Percentiles rank a stretch among this genome's conserved stretches.
Conservation (phyloP, 2,888 invertebrate species). For the Pterostichus madidus region DNA sequence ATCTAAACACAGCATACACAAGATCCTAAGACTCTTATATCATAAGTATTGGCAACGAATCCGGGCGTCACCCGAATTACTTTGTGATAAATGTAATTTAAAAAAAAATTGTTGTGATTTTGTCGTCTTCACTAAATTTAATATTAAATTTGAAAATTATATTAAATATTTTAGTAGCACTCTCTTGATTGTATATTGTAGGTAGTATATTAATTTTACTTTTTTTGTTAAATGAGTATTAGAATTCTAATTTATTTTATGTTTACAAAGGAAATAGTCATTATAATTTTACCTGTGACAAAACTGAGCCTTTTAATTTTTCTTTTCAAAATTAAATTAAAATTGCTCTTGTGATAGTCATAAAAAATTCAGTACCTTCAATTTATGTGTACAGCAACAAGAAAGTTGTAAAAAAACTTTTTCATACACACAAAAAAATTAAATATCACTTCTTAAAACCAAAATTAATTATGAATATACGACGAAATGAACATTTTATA, state of each 20-base stretch:
- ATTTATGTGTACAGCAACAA: constrained; percentile 20
- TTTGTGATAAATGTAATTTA: too few species aligned
- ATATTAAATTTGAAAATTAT: too few species aligned
- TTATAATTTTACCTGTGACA: constrained; percentile 15
- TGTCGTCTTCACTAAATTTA: too few species aligned
- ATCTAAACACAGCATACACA: too few species aligned
- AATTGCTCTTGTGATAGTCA: background rate
- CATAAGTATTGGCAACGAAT: too few species aligned
- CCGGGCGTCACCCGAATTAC: too few species aligned
- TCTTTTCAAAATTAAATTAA: constrained; percentile 32
- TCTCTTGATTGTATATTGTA: too few species aligned
- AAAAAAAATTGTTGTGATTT: too few species aligned
- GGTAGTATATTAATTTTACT: too few species aligned
- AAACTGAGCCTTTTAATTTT: background rate
- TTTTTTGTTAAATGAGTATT: too few species aligned
- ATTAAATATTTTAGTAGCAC: too few species aligned
- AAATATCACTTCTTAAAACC: constrained; percentile 7
- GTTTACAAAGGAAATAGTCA: background rate
- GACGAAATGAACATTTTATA: background rate
- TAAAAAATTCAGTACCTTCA: constrained; percentile 30
- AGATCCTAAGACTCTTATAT: too few species aligned
- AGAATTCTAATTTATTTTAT: background rate
- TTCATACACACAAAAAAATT: background rate
- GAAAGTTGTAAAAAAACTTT: constrained; percentile 6
- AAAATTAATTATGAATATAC: background rate